These are phyloP conservation scores for Poeciliopsis infans DNA, from an alignment of 2,797 vertebrate species.

Conservation along the genomic window DNA sequence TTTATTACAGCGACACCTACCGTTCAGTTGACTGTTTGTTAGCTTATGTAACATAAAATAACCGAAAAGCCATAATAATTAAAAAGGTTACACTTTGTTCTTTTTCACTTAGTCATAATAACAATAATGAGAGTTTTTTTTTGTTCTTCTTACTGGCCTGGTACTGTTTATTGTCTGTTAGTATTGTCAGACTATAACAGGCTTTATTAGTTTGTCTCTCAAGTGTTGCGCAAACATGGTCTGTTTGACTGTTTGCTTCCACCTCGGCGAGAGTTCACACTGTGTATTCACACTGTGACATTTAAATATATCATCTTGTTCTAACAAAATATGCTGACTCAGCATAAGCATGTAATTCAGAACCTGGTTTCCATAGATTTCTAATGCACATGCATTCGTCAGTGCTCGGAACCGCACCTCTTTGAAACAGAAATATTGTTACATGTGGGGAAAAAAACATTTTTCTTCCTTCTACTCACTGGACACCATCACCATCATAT, in stretches of 20 bases:
- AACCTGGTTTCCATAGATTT: not conserved
- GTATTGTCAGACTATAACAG: not conserved
- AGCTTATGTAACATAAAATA: too few species aligned
- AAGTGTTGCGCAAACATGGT: not conserved
- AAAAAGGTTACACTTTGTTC: not conserved
- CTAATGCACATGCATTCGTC: not conserved
- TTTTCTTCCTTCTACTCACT: not conserved
- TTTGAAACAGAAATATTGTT: not conserved
- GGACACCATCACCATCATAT: not conserved
- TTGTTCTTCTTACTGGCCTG: not conserved
- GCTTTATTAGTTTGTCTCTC: not conserved
- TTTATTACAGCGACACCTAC: too few species aligned
- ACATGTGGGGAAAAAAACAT: not conserved
- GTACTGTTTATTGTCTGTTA: not conserved
- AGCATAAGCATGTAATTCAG: not conserved
- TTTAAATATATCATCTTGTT: not conserved
- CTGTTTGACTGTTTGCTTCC: not conserved
- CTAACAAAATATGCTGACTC: not conserved
- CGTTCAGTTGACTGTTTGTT: too few species aligned
- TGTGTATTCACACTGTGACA: not conserved
- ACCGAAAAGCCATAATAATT: too few species aligned
- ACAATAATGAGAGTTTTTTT: not conserved
- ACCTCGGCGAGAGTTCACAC: not conserved
- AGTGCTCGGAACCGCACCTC: not conserved
- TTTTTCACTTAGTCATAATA: not conserved